Conservation (phyloP, 2,888 invertebrate genomes). For the Eristalinus sepulchralis region DNA sequence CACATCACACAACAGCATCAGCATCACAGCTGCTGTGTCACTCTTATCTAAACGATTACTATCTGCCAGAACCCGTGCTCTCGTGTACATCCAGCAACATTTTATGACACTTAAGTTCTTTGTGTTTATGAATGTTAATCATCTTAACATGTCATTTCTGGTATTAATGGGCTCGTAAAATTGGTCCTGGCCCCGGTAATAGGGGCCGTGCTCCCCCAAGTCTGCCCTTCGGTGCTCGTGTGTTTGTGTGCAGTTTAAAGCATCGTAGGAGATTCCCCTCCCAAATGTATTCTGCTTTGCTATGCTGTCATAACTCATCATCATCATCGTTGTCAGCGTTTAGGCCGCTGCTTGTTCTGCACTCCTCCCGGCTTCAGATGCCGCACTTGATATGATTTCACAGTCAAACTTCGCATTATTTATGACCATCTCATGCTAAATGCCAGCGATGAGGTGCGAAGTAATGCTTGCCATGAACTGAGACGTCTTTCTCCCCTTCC, state of each 20-base stretch:
- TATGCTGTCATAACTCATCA: constrained; percentile 55
- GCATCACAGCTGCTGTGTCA: constrained; percentile 12
- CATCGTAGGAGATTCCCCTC: not conserved
- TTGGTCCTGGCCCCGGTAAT: constrained; percentile 25
- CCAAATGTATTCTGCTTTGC: constrained; percentile 29
- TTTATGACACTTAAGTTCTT: constrained; percentile 65
- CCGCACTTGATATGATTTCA: constrained; percentile 15
- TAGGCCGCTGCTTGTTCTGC: not conserved
- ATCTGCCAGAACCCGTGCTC: constrained; percentile 19
- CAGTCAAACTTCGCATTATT: constrained; percentile 40
- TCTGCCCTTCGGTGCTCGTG: not conserved
- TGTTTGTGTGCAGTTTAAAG: constrained; percentile 29
- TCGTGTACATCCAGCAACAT: constrained; percentile 13
- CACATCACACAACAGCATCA: not conserved
- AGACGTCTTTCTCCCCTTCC: not conserved
- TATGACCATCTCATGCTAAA: constrained; percentile 51
- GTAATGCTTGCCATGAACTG: constrained; percentile 17
- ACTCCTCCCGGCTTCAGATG: not conserved
- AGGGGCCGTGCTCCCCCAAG: constrained; percentile 16
- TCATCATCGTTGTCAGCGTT: constrained; percentile 30
- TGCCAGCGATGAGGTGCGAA: constrained; percentile 55
- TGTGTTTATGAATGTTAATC: constrained; percentile 67
- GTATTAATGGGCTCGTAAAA: constrained; percentile 66
- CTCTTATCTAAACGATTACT: constrained; percentile 41
- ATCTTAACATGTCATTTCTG: constrained; percentile 64